These are phyloP conservation scores for Smutsia temminckii DNA, from an alignment of 2,797 vertebrate species.

Conservation along the genomic window DNA sequence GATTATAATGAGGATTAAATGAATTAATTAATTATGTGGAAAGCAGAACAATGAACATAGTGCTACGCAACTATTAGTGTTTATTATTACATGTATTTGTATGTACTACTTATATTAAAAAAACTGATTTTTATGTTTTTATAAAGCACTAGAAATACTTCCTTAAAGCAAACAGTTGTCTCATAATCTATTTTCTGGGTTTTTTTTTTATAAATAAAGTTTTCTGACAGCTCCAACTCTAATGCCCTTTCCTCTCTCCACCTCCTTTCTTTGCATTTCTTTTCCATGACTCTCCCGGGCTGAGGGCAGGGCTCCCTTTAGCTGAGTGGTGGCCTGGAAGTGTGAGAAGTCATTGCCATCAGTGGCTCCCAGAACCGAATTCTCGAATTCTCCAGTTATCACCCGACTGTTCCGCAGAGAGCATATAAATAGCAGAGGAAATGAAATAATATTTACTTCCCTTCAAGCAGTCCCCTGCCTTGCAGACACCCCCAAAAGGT, in stretches of 20 bases:
- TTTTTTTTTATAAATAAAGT: not conserved
- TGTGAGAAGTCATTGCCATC: not conserved
- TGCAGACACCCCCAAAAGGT: not conserved
- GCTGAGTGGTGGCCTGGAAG: not conserved
- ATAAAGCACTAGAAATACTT: constrained; percentile 34
- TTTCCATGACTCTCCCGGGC: not conserved
- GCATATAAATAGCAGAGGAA: not conserved
- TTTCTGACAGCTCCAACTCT: not conserved
- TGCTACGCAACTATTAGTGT: not conserved
- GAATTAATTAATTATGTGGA: constrained; percentile 19
- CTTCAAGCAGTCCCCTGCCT: not conserved
- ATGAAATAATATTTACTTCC: not conserved
- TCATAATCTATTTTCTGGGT: constrained; percentile 18
- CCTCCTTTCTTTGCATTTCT: not conserved
- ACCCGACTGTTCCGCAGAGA: not conserved
- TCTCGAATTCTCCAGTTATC: not conserved
- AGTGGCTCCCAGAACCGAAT: not conserved
- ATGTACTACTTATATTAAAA: not conserved
- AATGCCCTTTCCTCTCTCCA: not conserved
- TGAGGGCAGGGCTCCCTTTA: not conserved
- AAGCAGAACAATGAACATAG: not conserved
- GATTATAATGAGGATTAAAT: constrained; percentile 34
- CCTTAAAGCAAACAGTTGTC: not conserved
- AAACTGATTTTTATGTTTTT: not conserved
- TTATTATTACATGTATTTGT: not conserved